Evolutionary conservation across 2,797 vertebrate genomes (phyloP).

Genomic region (Hemitrygon akajei): DNA sequence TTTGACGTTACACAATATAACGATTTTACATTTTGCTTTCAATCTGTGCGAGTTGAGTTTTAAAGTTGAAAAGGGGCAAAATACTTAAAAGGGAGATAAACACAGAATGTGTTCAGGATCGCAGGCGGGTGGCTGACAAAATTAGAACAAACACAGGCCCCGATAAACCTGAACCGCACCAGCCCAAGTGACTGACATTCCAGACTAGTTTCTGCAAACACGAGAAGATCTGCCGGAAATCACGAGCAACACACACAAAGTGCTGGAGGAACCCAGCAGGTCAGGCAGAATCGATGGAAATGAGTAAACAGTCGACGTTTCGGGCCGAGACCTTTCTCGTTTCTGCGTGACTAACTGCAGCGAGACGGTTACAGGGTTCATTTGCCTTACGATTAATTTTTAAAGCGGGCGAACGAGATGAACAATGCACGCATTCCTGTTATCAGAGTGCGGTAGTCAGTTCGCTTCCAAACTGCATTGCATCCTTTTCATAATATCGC

Average conservation of each 20-base stretch:
- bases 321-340: not conserved
- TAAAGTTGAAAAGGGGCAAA: not conserved
- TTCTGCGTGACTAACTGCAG: not conserved
- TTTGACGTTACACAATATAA: not conserved
- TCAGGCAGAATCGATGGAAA: too few species aligned
- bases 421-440: not conserved
- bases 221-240: too few species aligned
- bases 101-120: not conserved
- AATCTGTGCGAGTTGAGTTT: not conserved
- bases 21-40: not conserved
- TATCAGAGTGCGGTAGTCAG: not conserved
- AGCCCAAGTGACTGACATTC: not conserved
- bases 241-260: too few species aligned
- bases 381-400: not conserved
- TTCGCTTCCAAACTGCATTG: not conserved
- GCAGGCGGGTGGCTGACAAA: not conserved
- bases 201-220: not conserved
- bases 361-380: not conserved
- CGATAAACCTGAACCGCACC: not conserved
- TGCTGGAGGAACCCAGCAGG: too few species aligned
- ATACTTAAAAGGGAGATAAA: not conserved
- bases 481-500: not conserved
- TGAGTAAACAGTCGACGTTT: too few species aligned
- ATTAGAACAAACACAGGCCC: not conserved
- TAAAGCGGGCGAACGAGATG: not conserved